Evolutionary conservation across 2,113 vertebrate species (phyloP), one percentile per base, ranked within the genome.

Genomic region (Triplophysa rosa): DNA sequence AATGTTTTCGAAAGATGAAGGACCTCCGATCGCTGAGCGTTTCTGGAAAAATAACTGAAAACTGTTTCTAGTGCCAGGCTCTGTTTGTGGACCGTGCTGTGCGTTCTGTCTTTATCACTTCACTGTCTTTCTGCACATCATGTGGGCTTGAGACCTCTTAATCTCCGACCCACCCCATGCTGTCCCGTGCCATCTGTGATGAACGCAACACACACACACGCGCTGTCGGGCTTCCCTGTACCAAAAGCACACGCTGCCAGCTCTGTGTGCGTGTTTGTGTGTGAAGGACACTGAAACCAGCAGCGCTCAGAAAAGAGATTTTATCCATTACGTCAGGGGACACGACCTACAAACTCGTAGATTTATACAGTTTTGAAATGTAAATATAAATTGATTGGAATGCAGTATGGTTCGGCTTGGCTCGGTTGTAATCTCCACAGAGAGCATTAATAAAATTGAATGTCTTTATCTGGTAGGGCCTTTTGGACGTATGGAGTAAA

Each of bases 101-200:
- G 19, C 54, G 2, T 21, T 21, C 16, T 8, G 2, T 21, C n/a
- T 58, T 58, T 58, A 58, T 67, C 52, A 58, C 45, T 78, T 66
- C 54, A 59, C 69, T 73, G 61, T 67, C 52, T 74, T 80, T 75
- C 54, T 21, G 19, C 19, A n/a, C 54, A 9, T 58, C 54, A n/a
- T 58, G 54, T 58, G 63, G 26, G 70, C 59, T 72, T 74, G 68
- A 80, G 70, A 63, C 71, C 71, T 76, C 71, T 81, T 81, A 81
- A 81, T 75, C 79, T 81, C 26, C 54, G 5, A 58, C 19, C 19
- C 54, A 10, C 54, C 19, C 42, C 42, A 9, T 21, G n/a, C 54
- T 21, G 54, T 21, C 54, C 19, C 19, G 6, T 67, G 64, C 79
- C 71, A 75, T 81, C 71, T 81, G 16, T 62, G 79, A 56, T 67